These are phyloP conservation scores for Liodrosophila aerea DNA, from an alignment of 2,888 invertebrate genomes.

Conservation along the genomic window DNA sequence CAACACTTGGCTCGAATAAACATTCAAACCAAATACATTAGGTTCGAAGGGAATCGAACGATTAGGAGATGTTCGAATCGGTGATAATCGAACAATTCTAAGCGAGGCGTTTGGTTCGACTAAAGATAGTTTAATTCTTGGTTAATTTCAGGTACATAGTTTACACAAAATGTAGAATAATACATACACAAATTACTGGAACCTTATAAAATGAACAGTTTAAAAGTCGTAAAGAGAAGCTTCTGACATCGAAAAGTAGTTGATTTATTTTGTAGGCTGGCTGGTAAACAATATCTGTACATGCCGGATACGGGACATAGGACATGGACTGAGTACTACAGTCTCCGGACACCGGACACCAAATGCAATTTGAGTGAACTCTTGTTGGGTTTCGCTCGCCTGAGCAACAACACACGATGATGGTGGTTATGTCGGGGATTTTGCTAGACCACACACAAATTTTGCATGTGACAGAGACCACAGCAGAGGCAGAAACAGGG, in stretches of 20 bases:
- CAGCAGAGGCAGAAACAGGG: conserved; percentile 31
- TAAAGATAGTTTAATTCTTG: too few relatives aligned
- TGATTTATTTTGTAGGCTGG: conserved; percentile 52
- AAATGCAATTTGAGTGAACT: conserved; percentile 77
- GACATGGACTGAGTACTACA: conserved; percentile 10
- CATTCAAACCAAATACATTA: too few relatives aligned
- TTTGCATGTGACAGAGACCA: conserved; percentile 63
- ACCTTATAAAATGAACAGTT: too few relatives aligned
- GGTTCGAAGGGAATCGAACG: too few relatives aligned
- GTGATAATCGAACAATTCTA: too few relatives aligned
- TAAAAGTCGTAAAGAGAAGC: too few relatives aligned
- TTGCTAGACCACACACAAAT: conserved; percentile 60
- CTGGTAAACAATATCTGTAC: conserved; percentile 41
- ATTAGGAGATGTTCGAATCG: too few relatives aligned
- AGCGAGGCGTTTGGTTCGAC: too few relatives aligned
- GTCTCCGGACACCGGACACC: conserved; percentile 42
- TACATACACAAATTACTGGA: too few relatives aligned
- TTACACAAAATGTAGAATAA: too few relatives aligned
- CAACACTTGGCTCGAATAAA: too few relatives aligned
- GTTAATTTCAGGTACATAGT: too few relatives aligned
- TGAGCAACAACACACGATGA: conserved; percentile 27
- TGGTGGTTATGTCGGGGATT: conserved; percentile 44
- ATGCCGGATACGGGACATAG: conserved; percentile 26
- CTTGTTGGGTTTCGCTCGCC: conserved; percentile 69
- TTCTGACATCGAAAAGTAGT: conserved; percentile 15